Evolutionary conservation across 2,113 vertebrate genomes (phyloP).

Genomic region (Arenaria interpres): DNA sequence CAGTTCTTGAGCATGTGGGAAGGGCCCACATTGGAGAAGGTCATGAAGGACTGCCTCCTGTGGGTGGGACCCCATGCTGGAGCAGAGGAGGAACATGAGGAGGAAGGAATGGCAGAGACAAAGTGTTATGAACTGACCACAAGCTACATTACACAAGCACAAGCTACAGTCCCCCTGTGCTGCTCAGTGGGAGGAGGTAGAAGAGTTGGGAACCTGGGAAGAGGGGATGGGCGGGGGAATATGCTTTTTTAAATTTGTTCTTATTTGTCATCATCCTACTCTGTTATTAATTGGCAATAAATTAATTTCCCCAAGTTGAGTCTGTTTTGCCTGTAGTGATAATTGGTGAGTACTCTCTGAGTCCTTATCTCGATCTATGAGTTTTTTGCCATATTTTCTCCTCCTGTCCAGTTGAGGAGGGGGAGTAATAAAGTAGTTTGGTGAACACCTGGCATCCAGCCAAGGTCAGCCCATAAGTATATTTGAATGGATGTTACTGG

Average conservation of each 20-base stretch:
- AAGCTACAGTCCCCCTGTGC: fast-evolving
- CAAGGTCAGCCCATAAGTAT: neutral
- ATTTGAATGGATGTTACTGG: neutral
- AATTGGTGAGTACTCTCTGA: neutral
- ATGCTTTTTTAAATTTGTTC: neutral
- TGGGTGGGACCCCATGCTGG: neutral
- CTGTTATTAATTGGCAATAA: neutral
- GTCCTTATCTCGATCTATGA: neutral
- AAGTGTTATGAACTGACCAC: neutral
- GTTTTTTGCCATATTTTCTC: neutral
- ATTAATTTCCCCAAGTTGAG: neutral
- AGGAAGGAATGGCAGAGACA: neutral
- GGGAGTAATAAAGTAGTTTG: neutral
- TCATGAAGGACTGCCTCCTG: neutral
- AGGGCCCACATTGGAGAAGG: neutral
- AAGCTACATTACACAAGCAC: neutral
- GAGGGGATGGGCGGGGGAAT: neutral
- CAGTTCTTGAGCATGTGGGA: neutral
- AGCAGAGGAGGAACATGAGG: neutral
- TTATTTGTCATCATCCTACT: neutral
- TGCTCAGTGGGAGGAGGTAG: neutral
- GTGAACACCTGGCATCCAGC: fast-evolving
- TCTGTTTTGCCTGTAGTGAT: neutral
- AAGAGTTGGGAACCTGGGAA: neutral
- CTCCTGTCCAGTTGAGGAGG: fast-evolving